phyloP scores from a whole-genome alignment of 1,140 invertebrate species.

The Drosophila biarmipes region DNA sequence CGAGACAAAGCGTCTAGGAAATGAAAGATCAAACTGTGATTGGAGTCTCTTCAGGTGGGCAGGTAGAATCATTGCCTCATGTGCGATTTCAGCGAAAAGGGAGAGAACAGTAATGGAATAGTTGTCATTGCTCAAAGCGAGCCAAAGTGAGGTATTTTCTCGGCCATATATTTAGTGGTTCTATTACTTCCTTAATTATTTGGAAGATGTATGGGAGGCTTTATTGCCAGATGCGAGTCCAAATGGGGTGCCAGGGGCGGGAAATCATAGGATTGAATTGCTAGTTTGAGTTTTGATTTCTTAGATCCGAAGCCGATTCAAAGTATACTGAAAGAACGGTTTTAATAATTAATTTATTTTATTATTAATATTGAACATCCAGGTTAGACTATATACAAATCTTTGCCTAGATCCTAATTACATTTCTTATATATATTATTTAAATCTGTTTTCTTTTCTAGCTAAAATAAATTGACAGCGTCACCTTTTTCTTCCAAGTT shows the following conservation, averaged over 20 bases:
- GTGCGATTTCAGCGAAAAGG: slow-evolving; percentile 20
- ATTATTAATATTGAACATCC: too few relatives aligned
- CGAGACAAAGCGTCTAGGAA: slow-evolving; percentile 26
- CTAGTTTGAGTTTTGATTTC: neutral
- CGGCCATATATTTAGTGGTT: slow-evolving; percentile 6
- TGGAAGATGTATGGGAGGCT: neutral
- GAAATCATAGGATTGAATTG: neutral
- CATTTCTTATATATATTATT: too few relatives aligned
- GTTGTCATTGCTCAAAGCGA: slow-evolving; percentile 38
- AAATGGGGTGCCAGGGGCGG: slow-evolving; percentile 7
- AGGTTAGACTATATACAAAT: too few relatives aligned
- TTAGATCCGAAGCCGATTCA: too few relatives aligned
- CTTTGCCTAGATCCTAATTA: too few relatives aligned
- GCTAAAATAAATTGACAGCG: neutral
- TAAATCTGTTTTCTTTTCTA: neutral
- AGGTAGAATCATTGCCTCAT: slow-evolving; percentile 9
- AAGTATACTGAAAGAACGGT: too few relatives aligned
- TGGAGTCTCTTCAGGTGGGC: neutral
- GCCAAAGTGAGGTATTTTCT: slow-evolving; percentile 19
- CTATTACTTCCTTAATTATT: slow-evolving; percentile 16
- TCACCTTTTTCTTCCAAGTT: too few relatives aligned
- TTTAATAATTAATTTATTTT: too few relatives aligned
- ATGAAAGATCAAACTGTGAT: slow-evolving; percentile 46
- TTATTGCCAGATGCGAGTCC: neutral
- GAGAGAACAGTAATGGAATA: slow-evolving; percentile 2